Evolutionary conservation across 37 sponge, comb jelly and placozoan genomes (phyloP), one percentile per base, ranked within the genome.

Genomic region (Halisarca cf. caerulea): DNA sequence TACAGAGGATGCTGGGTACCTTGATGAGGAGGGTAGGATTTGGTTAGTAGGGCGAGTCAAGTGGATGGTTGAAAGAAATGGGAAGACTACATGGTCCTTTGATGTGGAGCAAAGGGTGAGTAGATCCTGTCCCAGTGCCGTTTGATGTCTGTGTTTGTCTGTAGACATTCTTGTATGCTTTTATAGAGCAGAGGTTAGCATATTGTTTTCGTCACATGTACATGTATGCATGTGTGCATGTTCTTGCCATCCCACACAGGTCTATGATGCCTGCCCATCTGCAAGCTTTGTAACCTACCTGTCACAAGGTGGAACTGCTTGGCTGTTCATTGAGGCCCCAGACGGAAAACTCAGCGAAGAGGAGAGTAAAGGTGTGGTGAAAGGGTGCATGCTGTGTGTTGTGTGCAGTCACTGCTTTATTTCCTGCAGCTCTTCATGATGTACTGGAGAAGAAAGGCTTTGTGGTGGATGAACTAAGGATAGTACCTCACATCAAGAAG

Each of bases 31-130:
- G 14, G 95, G 95, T n/a, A 77, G 86, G 39, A 73, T 95, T 37
- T 95, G 95, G 95, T 45, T 95, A 28, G 88, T 92, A 25, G 95
- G 95, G 0, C 38, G 95, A 47, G 90, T 88, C 40, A 91, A 92
- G 59, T 95, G 95, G 95, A 89, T 82, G 71, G 93, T 95, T 40
- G 85, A 87, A 61, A 85, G 79, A 58, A 54, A 75, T 30, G 88
- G 86, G 1, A 82, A 34, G n/a, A 78, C 47, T 0, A 87, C 51
- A 77, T 95, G 95, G 95, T 92, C 95, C 54, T 81, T 78, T 58
- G 72, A 75, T 33, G 88, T 92, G 30, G 95, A 95, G 66, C 90
- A 92, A 55, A 92, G 90, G 90, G 95, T 95, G 66, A 58, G 66
- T n/a, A 58, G 60, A 8, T 37, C 39, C 21, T 7, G 40, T 30